Base-by-base conservation (phyloP, 2,797 vertebrate species). In the Xenops minutus region DNA sequence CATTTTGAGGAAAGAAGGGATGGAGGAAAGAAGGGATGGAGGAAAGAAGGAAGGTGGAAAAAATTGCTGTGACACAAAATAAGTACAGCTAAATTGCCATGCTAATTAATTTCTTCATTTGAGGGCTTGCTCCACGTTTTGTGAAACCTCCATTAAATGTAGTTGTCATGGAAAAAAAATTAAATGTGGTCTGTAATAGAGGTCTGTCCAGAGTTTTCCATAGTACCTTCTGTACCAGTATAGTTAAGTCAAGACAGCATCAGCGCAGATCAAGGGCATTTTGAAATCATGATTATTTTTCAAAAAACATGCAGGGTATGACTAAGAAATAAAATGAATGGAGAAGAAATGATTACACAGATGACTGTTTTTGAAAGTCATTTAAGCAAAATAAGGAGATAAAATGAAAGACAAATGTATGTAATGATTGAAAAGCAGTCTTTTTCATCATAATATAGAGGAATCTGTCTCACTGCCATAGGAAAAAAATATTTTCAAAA, bases 291-390 rank as follows among this genome's bases (percentile, higher is more conserved):
- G 4, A 8, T 41, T 55, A 10, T 64, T 59, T 54, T 61, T 23
- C 34, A 48, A 71, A 66, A 59, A n/a, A 0, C 2, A 27, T 2
- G 5, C 6, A 61, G 13, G 19, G 3, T 15, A 58, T 63, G 20
- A 71, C 19, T 34, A 66, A 74, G 23, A 86, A 88, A 61, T 39
- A 37, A 74, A 93, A 83, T 19, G 0, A 9, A 14, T 6, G 4
- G 4, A 75, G 5, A n/a, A 77, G 6, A 56, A 19, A 44, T 5
- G 17, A 17, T 48, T 39, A 16, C 8, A 55, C 5, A 55, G 1
- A 0, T 7, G 1, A 2, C 3, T 85, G 6, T 41, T 63, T 92
- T 85, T 59, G 44, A 77, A 92, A 56, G 9, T 24, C 10, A 22
- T 6, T 68, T 59, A 34, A 58, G 18, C 6, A 79, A 85, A 76